A percentile compares a stretch with the other conserved stretches of the same genome.
These are phyloP conservation scores for Timema cristinae DNA, from an alignment of 2,888 invertebrate species.

Conservation along the genomic window DNA sequence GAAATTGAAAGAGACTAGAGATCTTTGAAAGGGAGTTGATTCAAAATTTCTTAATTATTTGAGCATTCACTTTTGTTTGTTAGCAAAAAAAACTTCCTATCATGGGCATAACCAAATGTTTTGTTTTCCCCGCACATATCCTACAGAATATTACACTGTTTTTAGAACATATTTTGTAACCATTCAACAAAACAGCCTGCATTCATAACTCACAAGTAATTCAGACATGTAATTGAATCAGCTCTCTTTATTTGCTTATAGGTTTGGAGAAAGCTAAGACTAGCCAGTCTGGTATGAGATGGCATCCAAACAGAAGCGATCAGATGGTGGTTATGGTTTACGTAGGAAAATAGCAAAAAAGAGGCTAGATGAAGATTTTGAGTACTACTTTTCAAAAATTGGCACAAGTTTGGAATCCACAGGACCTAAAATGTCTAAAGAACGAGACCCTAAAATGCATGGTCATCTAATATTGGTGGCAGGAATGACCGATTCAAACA, in stretches of 20 bases:
- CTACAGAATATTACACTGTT: too few species aligned
- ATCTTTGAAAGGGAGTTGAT: too few species aligned
- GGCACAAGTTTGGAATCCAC: conserved; percentile 6
- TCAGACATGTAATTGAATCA: conserved; percentile 26
- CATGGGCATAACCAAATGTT: too few species aligned
- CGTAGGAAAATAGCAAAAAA: conserved; percentile 30
- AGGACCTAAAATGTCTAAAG: conserved; percentile 9
- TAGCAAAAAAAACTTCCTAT: too few species aligned
- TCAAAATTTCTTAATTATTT: too few species aligned
- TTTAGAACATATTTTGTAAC: too few species aligned
- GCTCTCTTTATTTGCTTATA: conserved; percentile 30
- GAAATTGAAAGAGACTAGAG: too few species aligned
- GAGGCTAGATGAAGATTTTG: conserved; percentile 33
- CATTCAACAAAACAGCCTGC: too few species aligned
- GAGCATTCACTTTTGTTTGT: too few species aligned
- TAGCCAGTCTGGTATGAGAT: conserved; percentile 21
- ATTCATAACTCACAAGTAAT: too few species aligned
- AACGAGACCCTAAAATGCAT: conserved; percentile 8
- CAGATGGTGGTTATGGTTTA: conserved; percentile 31
- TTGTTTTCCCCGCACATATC: too few species aligned
- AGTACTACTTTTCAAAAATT: conserved; percentile 31
- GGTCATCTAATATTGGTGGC: conserved; percentile 14
- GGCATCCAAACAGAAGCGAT: conserved; percentile 30
- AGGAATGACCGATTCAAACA: conserved; percentile 12
- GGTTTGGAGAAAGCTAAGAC: conserved; percentile 24